Base-by-base conservation (phyloP, 2,113 vertebrate species). In the Tamias sibiricus region DNA sequence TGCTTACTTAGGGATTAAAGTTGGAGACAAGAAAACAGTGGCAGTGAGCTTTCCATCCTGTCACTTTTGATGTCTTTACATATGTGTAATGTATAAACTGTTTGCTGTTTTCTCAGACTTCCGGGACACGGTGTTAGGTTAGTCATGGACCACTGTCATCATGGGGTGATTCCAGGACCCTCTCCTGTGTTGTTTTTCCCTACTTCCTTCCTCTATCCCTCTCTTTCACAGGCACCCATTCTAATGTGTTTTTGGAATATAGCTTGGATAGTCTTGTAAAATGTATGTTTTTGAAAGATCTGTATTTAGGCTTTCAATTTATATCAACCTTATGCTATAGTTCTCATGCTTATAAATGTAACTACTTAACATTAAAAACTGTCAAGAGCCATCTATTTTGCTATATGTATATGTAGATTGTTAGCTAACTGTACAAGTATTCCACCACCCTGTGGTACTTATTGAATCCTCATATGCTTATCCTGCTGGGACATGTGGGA, bases 251-350 rank as follows among this genome's bases (percentile, higher is more conserved):
- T 87, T 81, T 52, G 42, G n/a, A 28, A 37, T 77, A 47, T 37
- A 95, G 62, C 40, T 72, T 42, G 17, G 35, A 62, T 69, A 75
- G n/a, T 75, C 71, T 68, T 75, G 20, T 26, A 82, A 96, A 94
- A 71, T 49, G 4, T 44, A 14, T 74, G 14, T 44, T 44, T 72
- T 42, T 8, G 17, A 80, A 57, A 83, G 47, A 66, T 49, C 12
- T 83, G 20, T 49, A 28, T 28, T 35, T 26, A 76, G 77, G 59
- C 57, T 91, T 92, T 95, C 69, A 11, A 37, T 80, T 88, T 74
- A 84, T 57, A 52, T 30, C 68, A 75, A 44, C 10, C 49, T 82
- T 57, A 77, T 28, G n/a, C 62, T 91, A 8, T 26, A 49, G 24
- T 87, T 92, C 37, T 89, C 26, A 81, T 2, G 72, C 64, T 52